Evolutionary conservation across 2,113 vertebrate genomes (phyloP), one percentile per base, ranked within the genome.

Genomic region (Rhipidura dahli): DNA sequence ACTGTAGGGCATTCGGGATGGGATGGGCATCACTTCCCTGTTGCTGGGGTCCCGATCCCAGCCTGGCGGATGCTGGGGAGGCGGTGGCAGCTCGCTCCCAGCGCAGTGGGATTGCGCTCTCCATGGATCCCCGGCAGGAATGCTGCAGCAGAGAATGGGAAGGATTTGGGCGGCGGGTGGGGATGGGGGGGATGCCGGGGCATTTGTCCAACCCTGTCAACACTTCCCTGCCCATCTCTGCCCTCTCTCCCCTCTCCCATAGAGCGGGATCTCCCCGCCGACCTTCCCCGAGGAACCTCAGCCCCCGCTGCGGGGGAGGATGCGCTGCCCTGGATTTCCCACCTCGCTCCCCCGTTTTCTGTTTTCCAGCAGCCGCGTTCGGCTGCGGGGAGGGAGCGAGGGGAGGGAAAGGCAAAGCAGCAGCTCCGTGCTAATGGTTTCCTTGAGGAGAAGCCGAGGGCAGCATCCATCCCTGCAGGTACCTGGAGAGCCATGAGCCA

Each of bases 131-230:
- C 40, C 1, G 0, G 0, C 87, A 61, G 95, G 95, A 91, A 95
- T 49, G 70, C 53, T 56, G 61, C 88, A 76, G 30, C 20, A 24
- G 20, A 40, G 49, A 64, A 26, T 45, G 37, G 44, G 37, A 79
- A 63, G 39, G 56, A 66, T 63, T 4, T 30, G 18, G n/a, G n/a
- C n/a, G n/a, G n/a, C n/a, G n/a, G n/a, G 11, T n/a, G 12, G 24
- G 49, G 88, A n/a, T n/a, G n/a, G 60, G 64, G 47, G 40, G 50
- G 27, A 56, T 12, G 28, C 57, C 3, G 59, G 20, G 39, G 42
- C 7, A 1, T 33, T n/a, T 8, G 3, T 14, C 51, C 70, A 24
- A 24, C 12, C 0, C 4, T 69, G 28, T 15, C 37, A 4, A n/a
- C 2, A 2, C 3, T 53, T 24, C 59, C 70, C 51, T 42, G 75